Percentiles rank a stretch among this genome's conserved stretches.
phyloP scores from a whole-genome alignment of 2,888 invertebrate species.

The Pegoplata infirma region DNA sequence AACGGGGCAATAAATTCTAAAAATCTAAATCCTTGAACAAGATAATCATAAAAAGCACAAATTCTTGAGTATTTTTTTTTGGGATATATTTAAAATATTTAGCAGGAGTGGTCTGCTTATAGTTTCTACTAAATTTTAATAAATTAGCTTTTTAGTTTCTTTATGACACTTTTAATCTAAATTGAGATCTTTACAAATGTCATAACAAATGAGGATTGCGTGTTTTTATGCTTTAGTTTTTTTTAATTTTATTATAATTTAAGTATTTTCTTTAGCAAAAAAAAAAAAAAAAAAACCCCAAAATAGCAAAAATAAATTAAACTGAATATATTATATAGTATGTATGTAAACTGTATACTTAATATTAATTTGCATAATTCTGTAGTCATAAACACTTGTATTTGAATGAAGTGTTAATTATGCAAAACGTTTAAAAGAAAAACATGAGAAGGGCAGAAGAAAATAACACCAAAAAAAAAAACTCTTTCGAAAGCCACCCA shows the following conservation, averaged over 20 bases:
- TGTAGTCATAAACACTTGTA: constrained; percentile 58
- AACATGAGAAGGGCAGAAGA: not conserved
- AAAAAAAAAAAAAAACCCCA: constrained; percentile 2
- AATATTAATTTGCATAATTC: constrained; percentile 60
- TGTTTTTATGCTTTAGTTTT: constrained; percentile 30
- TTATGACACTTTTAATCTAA: constrained; percentile 24
- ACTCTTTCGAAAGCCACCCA: not conserved
- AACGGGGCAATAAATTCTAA: too few species aligned
- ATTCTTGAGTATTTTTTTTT: too few species aligned
- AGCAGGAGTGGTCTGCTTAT: too few species aligned
- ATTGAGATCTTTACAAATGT: constrained; percentile 34
- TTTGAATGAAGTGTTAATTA: constrained; percentile 64
- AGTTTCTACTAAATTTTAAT: not conserved
- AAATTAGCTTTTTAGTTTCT: constrained; percentile 8
- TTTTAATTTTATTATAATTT: constrained; percentile 18
- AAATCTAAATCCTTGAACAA: too few species aligned
- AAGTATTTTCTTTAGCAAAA: constrained; percentile 14
- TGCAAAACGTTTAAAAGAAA: constrained; percentile 39
- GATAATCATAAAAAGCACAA: too few species aligned
- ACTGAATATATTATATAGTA: not conserved
- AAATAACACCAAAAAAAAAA: not conserved
- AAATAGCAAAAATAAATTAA: constrained; percentile 8
- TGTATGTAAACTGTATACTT: not conserved
- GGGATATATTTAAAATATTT: too few species aligned
- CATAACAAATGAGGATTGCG: constrained; percentile 44